Evolutionary conservation across 2,888 invertebrate genomes (phyloP), one percentile per base, ranked within the genome.

Genomic region (Crematogaster levior): DNA sequence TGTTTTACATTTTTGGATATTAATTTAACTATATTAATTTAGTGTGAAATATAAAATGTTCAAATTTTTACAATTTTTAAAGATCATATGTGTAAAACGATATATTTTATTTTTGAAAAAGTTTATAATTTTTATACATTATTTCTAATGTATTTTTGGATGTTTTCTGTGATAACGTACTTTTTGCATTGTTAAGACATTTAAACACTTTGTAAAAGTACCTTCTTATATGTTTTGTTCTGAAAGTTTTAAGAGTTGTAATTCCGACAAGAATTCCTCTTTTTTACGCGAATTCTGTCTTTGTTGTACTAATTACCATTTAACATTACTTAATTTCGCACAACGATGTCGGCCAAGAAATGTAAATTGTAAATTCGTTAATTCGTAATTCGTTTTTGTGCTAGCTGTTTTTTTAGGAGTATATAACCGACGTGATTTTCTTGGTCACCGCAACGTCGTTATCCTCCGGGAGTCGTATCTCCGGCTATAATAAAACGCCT

Each of bases 381-480:
- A n/a, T n/a, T n/a, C n/a, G n/a, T n/a, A 40, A 51, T 21, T 51
- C 40, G n/a, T 65, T 65, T 70, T 58, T 68, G 37, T 24, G 46
- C 46, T 48, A 40, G 24, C 6, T 58, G n/a, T 63, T 61, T 73
- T 61, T 37, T 37, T 34, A 9, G 2, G 30, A 43, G 30, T 37
- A 58, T 73, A 73, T 58, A 73, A 43, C 37, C 34, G 24, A 12
- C 15, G 27, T 10, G 60, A 60, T 74, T 61, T 60, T 21, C 15
- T 61, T n/a, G 24, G 48, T 48, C 24, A 74, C 58, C 72, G 56
- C 30, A 73, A 73, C 21, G 48, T 74, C 61, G 60, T 74, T 80
- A 68, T 66, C 53, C 43, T 66, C 21, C 56, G 24, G 43, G 34
- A 56, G 37, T 60, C 27, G 12, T 58, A 80, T 60, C 48, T 43